Base-by-base conservation (phyloP, 2,888 invertebrate species). In the Chloroclystis v-ata region DNA sequence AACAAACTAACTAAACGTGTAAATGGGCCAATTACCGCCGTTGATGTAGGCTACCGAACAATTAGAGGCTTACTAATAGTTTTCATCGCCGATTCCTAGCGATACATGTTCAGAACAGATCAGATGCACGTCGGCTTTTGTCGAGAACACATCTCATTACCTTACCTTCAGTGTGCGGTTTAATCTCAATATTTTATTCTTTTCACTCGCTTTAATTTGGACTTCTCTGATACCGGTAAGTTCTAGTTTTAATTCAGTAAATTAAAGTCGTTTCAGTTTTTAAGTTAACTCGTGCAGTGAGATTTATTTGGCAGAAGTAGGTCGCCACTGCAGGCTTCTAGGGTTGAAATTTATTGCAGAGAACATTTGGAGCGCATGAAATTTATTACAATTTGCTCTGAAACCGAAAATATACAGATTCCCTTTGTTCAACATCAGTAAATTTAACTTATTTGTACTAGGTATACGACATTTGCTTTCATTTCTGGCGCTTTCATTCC, bases 11-110 rank as follows among this genome's bases (percentile, higher is more conserved):
- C 86, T 69, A 84, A 82, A 84, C 76, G 84, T 86, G 86, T 86
- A 87, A 86, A 87, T 87, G 82, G 85, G 68, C 73, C 87, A 87
- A 87, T 87, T 87, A 87, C 85, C 85, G 81, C 69, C 65, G 72
- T 59, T 71, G 77, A 86, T 86, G 86, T 85, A 85, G 85, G 85
- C 83, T 84, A 76, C 77, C 64, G 76, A 71, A 78, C 85, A 87
- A 86, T 87, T 87, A 87, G 86, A 83, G 69, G 70, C 65, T 66
- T 72, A 84, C 86, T 86, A 86, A 86, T 83, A 82, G 81, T 82
- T 86, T 85, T 82, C 85, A 87, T 86, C 83, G 83, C 76, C 82
- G 73, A 79, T 77, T 78, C 78, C 75, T 76, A 74, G 69, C 75
- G 71, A 65, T 70, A 55, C 72, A 57, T 56, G 60, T 69, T 67